These are phyloP conservation scores for Nettapus auritus DNA, from an alignment of 2,113 vertebrate species.

Conservation along the genomic window DNA sequence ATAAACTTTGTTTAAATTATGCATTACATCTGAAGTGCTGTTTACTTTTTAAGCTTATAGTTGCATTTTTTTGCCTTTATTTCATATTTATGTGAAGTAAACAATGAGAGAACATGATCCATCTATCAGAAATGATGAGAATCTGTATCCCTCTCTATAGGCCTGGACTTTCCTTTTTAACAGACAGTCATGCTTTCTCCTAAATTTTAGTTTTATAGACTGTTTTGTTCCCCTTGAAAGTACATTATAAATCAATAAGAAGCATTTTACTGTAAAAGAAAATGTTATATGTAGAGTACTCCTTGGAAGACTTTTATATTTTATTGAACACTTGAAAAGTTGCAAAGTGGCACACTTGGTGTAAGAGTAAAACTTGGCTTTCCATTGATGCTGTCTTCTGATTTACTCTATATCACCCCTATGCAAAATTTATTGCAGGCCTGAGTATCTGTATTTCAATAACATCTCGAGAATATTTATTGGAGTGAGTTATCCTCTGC, in stretches of 20 bases:
- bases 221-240: conserved; percentile 67
- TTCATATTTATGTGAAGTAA: not conserved
- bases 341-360: not conserved
- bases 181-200: conserved; percentile 15
- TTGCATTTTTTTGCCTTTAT: not conserved
- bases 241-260: conserved; percentile 73
- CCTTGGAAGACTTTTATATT: conserved; percentile 49
- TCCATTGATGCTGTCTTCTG: not conserved
- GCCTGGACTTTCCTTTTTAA: not conserved
- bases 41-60: not conserved
- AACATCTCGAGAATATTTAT: not conserved
- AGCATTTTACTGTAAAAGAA: conserved; percentile 64
- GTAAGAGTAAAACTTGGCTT: conserved; percentile 9
- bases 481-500: not conserved
- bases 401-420: not conserved
- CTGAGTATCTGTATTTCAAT: not conserved
- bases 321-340: conserved; percentile 46
- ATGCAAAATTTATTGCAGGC: conserved; percentile 12
- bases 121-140: not conserved
- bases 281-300: conserved; percentile 28
- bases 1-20: not conserved
- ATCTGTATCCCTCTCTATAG: not conserved
- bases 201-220: conserved; percentile 24
- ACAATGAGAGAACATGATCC: not conserved
- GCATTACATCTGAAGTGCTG: not conserved